phyloP scores from a whole-genome alignment of 2,797 vertebrate genomes.

The Nothura maculosa region DNA sequence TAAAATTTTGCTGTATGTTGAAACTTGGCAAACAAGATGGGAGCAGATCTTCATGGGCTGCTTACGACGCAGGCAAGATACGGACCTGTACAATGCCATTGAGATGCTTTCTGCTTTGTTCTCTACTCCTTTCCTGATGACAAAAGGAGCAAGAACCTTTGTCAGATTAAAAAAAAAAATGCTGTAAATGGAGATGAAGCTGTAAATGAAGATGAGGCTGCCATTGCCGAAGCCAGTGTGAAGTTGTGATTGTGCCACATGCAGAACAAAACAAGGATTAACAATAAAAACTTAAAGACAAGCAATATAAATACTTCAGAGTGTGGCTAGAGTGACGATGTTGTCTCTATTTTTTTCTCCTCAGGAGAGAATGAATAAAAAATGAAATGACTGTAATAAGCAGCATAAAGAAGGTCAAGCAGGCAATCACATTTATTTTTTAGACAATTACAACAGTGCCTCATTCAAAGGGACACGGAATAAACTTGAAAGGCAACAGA shows the following conservation, averaged over 20 bases:
- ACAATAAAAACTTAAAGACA: background rate
- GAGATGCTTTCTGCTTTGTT: background rate
- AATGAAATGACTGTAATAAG: conserved; percentile 37
- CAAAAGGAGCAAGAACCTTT: background rate
- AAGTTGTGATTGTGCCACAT: background rate
- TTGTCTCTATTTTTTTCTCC: background rate
- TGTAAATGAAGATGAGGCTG: background rate
- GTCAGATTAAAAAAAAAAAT: background rate
- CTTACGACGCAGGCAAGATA: background rate
- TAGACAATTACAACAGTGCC: conserved; percentile 48
- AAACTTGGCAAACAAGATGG: background rate
- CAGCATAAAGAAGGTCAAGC: conserved; percentile 35
- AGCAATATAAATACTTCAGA: background rate
- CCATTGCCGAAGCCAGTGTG: accelerated
- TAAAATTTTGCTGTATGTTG: conserved; percentile 48
- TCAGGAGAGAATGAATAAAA: conserved; percentile 19
- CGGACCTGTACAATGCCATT: no score
- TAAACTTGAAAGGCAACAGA: conserved; percentile 61
- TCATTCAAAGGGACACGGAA: conserved; percentile 53
- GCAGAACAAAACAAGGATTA: background rate
- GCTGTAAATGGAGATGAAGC: background rate
- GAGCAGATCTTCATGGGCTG: background rate
- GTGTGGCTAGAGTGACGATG: background rate
- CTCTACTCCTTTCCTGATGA: background rate
- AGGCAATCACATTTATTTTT: conserved; percentile 52